phyloP scores from a whole-genome alignment of 2,797 vertebrate genomes.

The Parotocinclus haroldoi region DNA sequence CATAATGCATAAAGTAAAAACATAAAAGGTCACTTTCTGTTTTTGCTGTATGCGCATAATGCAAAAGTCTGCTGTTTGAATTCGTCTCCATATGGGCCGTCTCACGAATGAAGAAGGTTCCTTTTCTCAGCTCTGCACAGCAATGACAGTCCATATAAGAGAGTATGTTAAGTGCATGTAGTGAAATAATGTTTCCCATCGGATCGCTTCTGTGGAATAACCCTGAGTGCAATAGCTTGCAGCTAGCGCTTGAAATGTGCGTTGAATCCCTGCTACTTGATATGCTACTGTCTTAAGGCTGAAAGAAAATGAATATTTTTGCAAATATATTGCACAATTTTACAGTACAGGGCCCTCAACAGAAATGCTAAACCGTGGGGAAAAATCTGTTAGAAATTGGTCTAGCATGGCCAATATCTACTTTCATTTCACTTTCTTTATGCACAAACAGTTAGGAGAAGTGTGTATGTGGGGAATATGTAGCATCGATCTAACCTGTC shows the following conservation, averaged over 20 bases:
- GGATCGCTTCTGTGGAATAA: constrained; percentile 47
- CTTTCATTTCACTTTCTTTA: constrained; percentile 57
- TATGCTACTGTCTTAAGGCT: constrained; percentile 64
- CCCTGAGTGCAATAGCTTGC: constrained; percentile 53
- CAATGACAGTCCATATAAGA: constrained; percentile 52
- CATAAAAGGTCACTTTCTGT: background rate
- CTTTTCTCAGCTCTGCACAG: constrained; percentile 1
- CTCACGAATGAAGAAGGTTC: constrained; percentile 13
- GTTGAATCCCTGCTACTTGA: constrained; percentile 62
- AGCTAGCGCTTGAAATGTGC: constrained; percentile 59
- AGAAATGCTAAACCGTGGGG: constrained; percentile 53
- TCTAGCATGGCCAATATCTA: constrained; percentile 53
- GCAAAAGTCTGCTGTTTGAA: background rate
- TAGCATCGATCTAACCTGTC: background rate
- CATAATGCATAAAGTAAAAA: too few species aligned
- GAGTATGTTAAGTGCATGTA: constrained; percentile 56
- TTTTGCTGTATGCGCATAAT: constrained; percentile 1
- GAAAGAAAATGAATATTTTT: constrained; percentile 69
- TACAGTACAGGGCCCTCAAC: constrained; percentile 63
- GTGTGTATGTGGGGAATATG: background rate
- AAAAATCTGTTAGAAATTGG: constrained; percentile 52
- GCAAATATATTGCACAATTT: constrained; percentile 75
- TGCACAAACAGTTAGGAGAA: constrained; percentile 53
- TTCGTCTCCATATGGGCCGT: background rate
- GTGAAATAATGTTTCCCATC: constrained; percentile 52